phyloP scores from a whole-genome alignment of 2,888 invertebrate species.

The Endomychus coccineus region DNA sequence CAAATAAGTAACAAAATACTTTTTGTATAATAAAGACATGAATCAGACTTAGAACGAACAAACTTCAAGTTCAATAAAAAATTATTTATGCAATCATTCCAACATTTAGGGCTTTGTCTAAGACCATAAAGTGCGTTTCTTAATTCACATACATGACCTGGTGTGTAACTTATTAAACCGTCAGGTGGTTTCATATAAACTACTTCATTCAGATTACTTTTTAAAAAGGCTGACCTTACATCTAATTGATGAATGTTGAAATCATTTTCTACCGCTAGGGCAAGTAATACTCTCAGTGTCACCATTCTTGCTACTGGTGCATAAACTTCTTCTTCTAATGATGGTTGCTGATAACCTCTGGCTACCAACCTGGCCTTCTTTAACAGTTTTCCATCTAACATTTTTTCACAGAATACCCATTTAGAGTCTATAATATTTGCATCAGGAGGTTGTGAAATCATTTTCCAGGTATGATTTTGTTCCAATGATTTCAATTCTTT shows the following conservation, averaged over 20 bases:
- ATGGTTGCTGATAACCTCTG: constrained; percentile 21
- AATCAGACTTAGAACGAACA: constrained; percentile 18
- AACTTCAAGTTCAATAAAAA: constrained; percentile 14
- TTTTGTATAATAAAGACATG: constrained; percentile 23
- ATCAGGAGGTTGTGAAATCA: constrained; percentile 16
- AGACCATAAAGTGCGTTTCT: constrained; percentile 20
- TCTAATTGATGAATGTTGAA: constrained; percentile 15
- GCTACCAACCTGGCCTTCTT: constrained; percentile 23
- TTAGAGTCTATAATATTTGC: constrained; percentile 21
- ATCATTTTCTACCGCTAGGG: constrained; percentile 17
- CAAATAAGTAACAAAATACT: no score
- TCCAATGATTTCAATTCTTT: constrained; percentile 19
- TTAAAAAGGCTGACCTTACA: constrained; percentile 20
- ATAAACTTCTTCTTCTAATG: constrained; percentile 19
- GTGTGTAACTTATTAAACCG: constrained; percentile 1
- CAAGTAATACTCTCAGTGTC: constrained; percentile 20
- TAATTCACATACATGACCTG: constrained; percentile 15
- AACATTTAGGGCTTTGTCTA: constrained; percentile 21
- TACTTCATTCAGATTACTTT: constrained; percentile 2
- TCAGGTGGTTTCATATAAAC: constrained; percentile 8
- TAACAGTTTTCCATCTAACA: constrained; percentile 13
- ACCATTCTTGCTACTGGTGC: constrained; percentile 23
- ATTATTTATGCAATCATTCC: constrained; percentile 17
- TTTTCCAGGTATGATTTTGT: constrained; percentile 21
- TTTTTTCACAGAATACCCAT: constrained; percentile 21